Base-by-base conservation (phyloP, 1,140 invertebrate species). In the Hylyphantes graminicola region DNA sequence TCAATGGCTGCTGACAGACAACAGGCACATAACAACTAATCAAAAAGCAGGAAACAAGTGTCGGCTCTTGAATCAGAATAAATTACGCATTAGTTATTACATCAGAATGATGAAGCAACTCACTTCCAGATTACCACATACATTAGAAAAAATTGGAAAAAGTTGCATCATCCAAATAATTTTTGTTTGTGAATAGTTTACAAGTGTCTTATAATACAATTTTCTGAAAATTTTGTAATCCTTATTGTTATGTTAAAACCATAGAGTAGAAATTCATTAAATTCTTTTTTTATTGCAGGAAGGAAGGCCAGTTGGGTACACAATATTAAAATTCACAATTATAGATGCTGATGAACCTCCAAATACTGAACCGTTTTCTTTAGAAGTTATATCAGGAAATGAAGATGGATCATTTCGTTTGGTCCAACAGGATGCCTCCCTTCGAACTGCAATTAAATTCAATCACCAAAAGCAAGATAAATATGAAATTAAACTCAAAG, bases 351-450 rank as follows among this genome's bases (percentile, higher is more conserved):
- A 99, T 89, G 92, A 94, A 2, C 89, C 93, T 0, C 94, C 95
- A 0, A 98, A 99, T 89, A 94, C 94, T 0, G 93, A 92, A 15
- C 98, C 98, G 0, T 99, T 96, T 89, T 96, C 94, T 0, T 97
- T 96, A 88, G 96, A 98, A 88, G 95, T 99, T 87, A 84, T 89
- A n/a, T 87, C 87, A 15, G 97, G 97, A 0, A 97, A 98, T 88
- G 94, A 96, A 85, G 81, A 86, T 65, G 94, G 93, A 12, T 93
- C 94, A 70, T 99, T 99, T 89, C 91, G 94, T 7, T 90, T 99
- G 7, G 95, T 96, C 86, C 94, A 94, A 87, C 94, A 89, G 63
- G 89, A 97, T 87, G 94, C 96, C 0, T 93, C 93, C 35, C 89
- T 99, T n/a, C 92, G 94, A 67, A 97, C 96, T 0, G 95, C 96